Conservation (phyloP, 2,797 vertebrate genomes). For the Hemibagrus guttatus region DNA sequence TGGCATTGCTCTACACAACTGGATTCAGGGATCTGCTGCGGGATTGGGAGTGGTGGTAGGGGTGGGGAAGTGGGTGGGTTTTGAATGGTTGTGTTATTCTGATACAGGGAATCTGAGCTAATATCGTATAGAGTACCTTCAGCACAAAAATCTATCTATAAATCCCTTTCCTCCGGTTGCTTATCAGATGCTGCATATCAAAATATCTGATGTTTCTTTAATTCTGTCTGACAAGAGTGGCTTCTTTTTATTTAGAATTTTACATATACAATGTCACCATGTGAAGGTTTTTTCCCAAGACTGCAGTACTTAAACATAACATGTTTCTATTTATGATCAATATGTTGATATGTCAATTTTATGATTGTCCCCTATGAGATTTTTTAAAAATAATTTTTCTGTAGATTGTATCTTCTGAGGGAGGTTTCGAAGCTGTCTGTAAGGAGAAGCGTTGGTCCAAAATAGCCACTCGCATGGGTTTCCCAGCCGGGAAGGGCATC, state of each 20-base stretch:
- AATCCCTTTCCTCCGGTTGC: not conserved
- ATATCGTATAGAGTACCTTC: not conserved
- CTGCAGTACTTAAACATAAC: not conserved
- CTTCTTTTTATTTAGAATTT: not conserved
- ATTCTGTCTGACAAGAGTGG: not conserved
- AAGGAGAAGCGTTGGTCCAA: constrained; percentile 98
- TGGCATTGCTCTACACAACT: not conserved
- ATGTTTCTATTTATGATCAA: not conserved
- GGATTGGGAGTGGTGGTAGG: no score
- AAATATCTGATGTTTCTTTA: not conserved
- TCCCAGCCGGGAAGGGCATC: constrained; percentile 88
- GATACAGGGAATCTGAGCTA: not conserved
- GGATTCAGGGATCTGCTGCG: not conserved
- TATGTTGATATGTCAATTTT: no score
- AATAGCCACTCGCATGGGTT: constrained; percentile 89
- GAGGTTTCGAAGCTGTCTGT: constrained; percentile 90
- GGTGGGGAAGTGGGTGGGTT: no score
- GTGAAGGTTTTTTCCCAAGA: no score
- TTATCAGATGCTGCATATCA: not conserved
- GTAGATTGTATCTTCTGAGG: constrained; percentile 92
- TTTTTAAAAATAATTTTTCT: constrained; percentile 21
- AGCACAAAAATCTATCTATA: not conserved
- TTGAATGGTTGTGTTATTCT: not conserved
- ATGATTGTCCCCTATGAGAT: not conserved
- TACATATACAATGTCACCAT: no score